Evolutionary conservation across 2,113 vertebrate species (phyloP), one percentile per base, ranked within the genome.

Genomic region (Brachyistius frenatus): DNA sequence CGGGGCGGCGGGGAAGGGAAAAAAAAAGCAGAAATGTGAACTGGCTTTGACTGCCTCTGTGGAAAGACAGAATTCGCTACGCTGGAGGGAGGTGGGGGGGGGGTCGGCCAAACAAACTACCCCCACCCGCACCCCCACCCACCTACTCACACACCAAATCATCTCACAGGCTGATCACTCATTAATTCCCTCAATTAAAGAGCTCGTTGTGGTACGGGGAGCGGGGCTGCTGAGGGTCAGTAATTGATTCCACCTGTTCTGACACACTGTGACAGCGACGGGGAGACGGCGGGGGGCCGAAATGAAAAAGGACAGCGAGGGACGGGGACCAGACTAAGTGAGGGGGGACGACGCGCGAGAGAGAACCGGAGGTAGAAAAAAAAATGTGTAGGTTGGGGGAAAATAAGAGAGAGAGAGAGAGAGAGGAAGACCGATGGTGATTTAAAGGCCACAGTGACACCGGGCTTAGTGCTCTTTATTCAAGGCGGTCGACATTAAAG

Each of bases 181-280:
- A 86, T 92, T 92, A 86, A 90, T 92, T 93, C 88, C 75, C 88
- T 87, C 89, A 91, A 88, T 91, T 91, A 88, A 87, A 85, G 56
- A 73, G 53, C 79, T 73, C 70, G 89, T 84, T 78, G 90, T 76
- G 87, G 84, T 78, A 63, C 76, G 23, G 64, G 83, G 77, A 77
- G 79, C 70, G n/a, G 49, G 49, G 73, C 62, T 71, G 80, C 71
- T 16, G 66, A 73, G 85, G 86, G 85, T 86, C 89, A 90, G 81
- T 91, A 91, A 94, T 92, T 91, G 91, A 93, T 89, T 89, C 90
- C 88, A 93, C 92, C 93, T 92, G 86, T 86, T 92, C 88, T 86
- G 91, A 89, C 87, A 82, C 78, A 88, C 78, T 68, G 76, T 90
- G 85, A 89, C 86, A 80, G 83, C 81, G 23, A 70, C 66, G 76